Percentiles rank a stretch among this genome's conserved stretches.
Conservation (phyloP, 2,113 vertebrate species). For the Rhea americana region DNA sequence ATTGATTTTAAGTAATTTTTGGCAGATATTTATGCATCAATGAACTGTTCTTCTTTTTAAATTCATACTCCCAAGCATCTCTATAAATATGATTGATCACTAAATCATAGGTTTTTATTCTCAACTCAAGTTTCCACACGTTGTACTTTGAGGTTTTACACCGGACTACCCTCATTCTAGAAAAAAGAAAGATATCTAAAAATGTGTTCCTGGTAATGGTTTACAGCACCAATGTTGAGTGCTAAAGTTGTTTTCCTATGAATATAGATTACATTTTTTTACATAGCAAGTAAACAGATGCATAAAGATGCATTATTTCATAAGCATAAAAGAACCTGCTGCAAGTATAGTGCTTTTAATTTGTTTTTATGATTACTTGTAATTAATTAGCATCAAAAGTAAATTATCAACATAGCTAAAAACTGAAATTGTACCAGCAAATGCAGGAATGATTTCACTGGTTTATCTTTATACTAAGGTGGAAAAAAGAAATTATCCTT, state of each 20-base stretch:
- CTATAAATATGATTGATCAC: fast-evolving
- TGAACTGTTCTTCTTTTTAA: fast-evolving
- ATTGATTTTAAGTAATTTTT: not conserved
- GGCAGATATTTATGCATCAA: not conserved
- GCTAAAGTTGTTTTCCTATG: conserved; percentile 67
- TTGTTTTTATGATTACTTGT: conserved; percentile 78
- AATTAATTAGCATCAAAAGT: conserved; percentile 81
- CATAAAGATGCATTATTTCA: conserved; percentile 77
- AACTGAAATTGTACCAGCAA: conserved; percentile 42
- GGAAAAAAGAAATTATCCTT: conserved; percentile 38
- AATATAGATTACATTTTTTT: conserved; percentile 72
- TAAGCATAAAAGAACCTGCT: conserved; percentile 66
- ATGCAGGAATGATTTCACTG: conserved; percentile 51
- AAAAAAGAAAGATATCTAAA: not conserved
- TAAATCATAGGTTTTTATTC: not conserved
- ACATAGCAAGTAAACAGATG: conserved; percentile 74
- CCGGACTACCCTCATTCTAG: not conserved
- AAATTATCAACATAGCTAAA: conserved; percentile 70
- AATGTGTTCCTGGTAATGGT: conserved; percentile 4
- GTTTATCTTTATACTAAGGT: conserved; percentile 59
- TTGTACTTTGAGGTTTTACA: not conserved
- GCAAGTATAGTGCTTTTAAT: conserved; percentile 74
- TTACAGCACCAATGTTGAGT: conserved; percentile 34
- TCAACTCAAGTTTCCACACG: too few relatives aligned
- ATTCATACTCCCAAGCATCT: not conserved